phyloP scores from a whole-genome alignment of 1,140 invertebrate genomes.

The Zaprionus taronus region DNA sequence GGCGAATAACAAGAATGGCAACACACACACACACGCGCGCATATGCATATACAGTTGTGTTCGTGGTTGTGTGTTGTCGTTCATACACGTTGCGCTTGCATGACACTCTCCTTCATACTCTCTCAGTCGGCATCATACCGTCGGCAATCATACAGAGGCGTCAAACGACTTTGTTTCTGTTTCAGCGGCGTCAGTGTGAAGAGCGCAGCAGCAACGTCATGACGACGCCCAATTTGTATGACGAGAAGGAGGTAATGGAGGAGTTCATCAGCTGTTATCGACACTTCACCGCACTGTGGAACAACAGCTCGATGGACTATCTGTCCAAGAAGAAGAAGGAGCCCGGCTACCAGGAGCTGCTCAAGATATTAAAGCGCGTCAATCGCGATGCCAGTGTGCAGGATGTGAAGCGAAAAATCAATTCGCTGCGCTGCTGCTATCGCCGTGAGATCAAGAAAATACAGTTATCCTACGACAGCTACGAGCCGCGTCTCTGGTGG shows the following conservation, averaged over 20 bases:
- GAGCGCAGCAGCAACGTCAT: not conserved
- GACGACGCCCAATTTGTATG: constrained; percentile 47
- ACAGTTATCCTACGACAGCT: constrained; percentile 37
- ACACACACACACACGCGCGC: constrained; percentile 1
- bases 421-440: constrained; percentile 66
- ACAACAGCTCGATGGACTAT: constrained; percentile 53
- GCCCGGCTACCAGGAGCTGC: constrained; percentile 59
- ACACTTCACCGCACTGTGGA: constrained; percentile 62
- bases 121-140: constrained; percentile 9
- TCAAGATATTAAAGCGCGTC: constrained; percentile 57
- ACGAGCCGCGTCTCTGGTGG: constrained; percentile 70
- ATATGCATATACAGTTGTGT: not conserved
- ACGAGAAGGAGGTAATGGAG: constrained; percentile 68
- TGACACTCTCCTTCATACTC: constrained; percentile 40
- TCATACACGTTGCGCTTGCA: constrained; percentile 50
- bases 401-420: constrained; percentile 69
- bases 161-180: not conserved
- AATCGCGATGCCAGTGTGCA: constrained; percentile 50
- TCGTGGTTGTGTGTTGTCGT: not conserved
- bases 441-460: constrained; percentile 62
- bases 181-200: constrained; percentile 16
- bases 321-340: constrained; percentile 64
- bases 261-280: constrained; percentile 72
- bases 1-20: constrained; percentile 26
- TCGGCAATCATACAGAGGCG: constrained; percentile 19